These are phyloP conservation scores for Tuberolachnus salignus DNA, from an alignment of 2,888 invertebrate genomes.

Conservation along the genomic window DNA sequence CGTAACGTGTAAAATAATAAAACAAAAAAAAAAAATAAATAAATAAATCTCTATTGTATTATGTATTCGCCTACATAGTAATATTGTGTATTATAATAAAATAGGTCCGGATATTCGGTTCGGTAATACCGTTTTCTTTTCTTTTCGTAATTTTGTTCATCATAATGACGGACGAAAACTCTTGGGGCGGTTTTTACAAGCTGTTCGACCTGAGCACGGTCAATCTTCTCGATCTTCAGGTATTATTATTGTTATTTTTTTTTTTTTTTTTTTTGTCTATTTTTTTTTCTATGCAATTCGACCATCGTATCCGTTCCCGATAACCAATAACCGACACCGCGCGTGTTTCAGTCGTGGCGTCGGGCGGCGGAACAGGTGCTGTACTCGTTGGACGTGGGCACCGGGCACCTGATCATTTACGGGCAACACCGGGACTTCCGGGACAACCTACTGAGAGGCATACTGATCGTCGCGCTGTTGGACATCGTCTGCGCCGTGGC, in stretches of 20 bases:
- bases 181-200: conserved; percentile 7
- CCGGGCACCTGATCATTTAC: conserved; percentile 21
- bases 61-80: not conserved
- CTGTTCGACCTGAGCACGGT: conserved; percentile 1
- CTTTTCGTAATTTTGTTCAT: not conserved
- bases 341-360: conserved; percentile 21
- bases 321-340: not conserved
- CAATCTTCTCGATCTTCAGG: conserved; percentile 27
- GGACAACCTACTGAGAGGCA: conserved; percentile 3
- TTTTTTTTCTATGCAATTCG: no score
- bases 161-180: not conserved
- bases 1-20: no score
- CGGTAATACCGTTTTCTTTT: conserved; percentile 6
- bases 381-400: conserved; percentile 41
- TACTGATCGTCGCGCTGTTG: conserved; percentile 14
- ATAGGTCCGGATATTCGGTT: conserved; percentile 38
- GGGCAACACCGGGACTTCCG: conserved; percentile 27
- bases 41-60: no score
- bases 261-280: no score
- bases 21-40: no score
- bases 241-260: not conserved
- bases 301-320: no score
- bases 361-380: conserved; percentile 44
- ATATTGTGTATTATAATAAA: not conserved
- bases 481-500: conserved; percentile 11